Evolutionary conservation across 2,888 invertebrate genomes (phyloP).

Genomic region (Terebella lapidaria): DNA sequence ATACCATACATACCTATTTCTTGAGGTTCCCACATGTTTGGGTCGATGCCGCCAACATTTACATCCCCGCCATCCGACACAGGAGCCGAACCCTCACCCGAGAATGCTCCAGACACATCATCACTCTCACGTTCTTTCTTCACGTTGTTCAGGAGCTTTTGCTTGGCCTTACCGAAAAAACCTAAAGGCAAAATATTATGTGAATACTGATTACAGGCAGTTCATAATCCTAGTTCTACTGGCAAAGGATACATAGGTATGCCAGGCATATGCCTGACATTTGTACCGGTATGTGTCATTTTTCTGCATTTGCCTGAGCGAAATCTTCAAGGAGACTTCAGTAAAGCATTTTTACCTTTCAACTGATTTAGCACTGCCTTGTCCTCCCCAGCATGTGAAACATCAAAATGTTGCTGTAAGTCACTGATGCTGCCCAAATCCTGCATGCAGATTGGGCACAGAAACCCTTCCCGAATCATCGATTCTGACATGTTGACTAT

Average conservation of each 20-base stretch:
- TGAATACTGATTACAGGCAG: too few relatives aligned
- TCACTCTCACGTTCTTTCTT: constrained; percentile 61
- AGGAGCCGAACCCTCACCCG: neutral
- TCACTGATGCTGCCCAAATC: constrained; percentile 80
- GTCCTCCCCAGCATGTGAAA: constrained; percentile 66
- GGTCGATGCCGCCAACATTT: constrained; percentile 29
- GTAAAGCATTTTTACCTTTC: too few relatives aligned
- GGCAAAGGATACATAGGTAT: too few relatives aligned
- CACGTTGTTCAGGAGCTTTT: constrained; percentile 71
- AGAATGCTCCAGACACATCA: neutral
- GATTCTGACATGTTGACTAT: constrained; percentile 46
- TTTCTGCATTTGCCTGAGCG: too few relatives aligned
- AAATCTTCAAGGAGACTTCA: too few relatives aligned
- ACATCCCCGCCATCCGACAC: neutral
- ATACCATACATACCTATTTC: constrained; percentile 58
- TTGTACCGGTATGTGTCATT: too few relatives aligned
- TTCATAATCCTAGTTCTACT: too few relatives aligned
- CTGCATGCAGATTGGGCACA: constrained; percentile 90
- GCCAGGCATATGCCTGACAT: too few relatives aligned
- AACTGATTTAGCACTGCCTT: constrained; percentile 50
- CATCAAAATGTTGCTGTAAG: constrained; percentile 83
- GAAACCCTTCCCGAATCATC: constrained; percentile 73
- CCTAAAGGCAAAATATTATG: constrained; percentile 37
- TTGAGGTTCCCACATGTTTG: constrained; percentile 61
- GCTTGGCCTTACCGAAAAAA: constrained; percentile 76